Base-by-base conservation (phyloP, 2,113 vertebrate genomes). In the Psephotus haematonotus region DNA sequence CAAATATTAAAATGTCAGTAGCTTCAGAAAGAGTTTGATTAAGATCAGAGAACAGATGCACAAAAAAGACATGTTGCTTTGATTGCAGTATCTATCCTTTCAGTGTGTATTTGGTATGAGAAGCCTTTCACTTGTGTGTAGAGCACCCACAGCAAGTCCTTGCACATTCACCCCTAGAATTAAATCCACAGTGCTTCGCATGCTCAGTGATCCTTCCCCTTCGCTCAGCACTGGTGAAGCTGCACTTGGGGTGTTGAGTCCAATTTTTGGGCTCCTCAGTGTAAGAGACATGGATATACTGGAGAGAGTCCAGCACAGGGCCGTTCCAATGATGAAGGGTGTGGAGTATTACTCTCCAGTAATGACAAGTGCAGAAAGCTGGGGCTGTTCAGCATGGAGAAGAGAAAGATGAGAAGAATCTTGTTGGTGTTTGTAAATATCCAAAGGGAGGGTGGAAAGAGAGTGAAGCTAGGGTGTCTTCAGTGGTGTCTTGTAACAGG, bases 101-200 rank as follows among this genome's bases (percentile, higher is more conserved):
- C 1, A 1, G 15, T 70, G 11, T 6, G 1, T 6, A 24, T 28
- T 52, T 49, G 65, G 29, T 35, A 14, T 10, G 9, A 25, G 20
- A 20, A 53, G 19, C 49, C 53, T 68, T 39, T 64, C 9, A 7
- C 37, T 23, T 0, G 0, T 24, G 41, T 63, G 29, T 43, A 35
- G 28, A 57, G 33, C 27, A 41, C 22, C 37, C 7, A 29, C 14
- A 39, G 20, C 1, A 1, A 93, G 46, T 17, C 35, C 37, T 63
- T 43, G 27, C 24, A 8, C 0, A 0, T 55, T 69, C 13, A 28
- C 28, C 22, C 17, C 5, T 2, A 22, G n/a, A 78, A 35, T 22
- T 49, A 71, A 84, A 41, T 46, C 57, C 37, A 43, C 43, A 41
- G 23, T 1, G 0, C 23, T 72, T 1, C 0, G 23, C 14, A 10